Evolutionary conservation across 2,888 invertebrate genomes (phyloP), one percentile per base, ranked within the genome.

Genomic region (Bombylius major): DNA sequence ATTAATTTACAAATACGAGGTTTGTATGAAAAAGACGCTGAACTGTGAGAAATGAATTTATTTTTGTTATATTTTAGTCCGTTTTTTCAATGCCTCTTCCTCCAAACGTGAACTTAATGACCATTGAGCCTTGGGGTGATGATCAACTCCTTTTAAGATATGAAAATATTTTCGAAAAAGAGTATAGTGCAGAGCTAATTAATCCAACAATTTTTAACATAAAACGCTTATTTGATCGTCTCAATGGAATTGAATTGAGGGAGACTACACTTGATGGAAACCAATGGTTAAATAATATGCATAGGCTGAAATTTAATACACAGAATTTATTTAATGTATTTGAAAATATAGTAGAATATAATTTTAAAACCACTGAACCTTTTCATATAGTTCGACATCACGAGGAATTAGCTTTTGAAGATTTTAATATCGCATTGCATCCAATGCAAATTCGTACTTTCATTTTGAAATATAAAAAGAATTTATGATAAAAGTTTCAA

Each of bases 111-210:
- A 85, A 90, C 66, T 71, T 93, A 50, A 70, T 93, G 13, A 89
- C 89, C 0, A 66, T 92, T 50, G 92, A 93, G 64, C 87, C 88
- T 0, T 89, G 87, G 85, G 79, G 78, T 47, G 76, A 76, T 0
- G 70, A 75, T 0, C 76, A 77, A 32, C 64, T 87, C 12, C 72
- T 93, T n/a, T 62, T 93, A 0, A 77, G 92, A 33, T 72, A 92
- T 3, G 92, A 92, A 63, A 89, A 92, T 67, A 79, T 86, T 60
- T 77, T 86, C 49, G 85, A 86, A 61, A 75, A 73, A 46, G 73
- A 75, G 1, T 90, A 90, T 56, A 80, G 83, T 62, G 65, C 73
- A 0, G 60, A 65, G 4, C 68, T 78, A 1, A 81, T 84, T 0
- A 65, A 67, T 51, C 57, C 62, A 5, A 66, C 70, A 0, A 69